These are phyloP conservation scores for Poecilia gillii DNA, from an alignment of 2,797 vertebrate genomes.

Conservation along the genomic window DNA sequence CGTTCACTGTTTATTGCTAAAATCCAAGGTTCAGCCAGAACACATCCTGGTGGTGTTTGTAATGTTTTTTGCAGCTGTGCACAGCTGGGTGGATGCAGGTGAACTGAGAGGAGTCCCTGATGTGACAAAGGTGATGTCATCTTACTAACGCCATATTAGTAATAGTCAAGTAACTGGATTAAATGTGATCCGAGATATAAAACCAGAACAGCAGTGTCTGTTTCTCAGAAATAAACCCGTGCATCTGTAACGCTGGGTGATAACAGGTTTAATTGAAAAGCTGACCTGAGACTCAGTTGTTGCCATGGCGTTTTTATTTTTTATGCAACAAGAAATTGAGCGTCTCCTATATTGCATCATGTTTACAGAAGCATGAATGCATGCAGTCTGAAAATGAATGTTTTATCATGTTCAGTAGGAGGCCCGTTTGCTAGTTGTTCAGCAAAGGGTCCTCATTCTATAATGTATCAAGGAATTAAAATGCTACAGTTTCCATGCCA, in stretches of 20 bases:
- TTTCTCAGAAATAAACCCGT: neutral
- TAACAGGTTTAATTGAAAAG: too few species aligned
- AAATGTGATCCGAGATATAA: neutral
- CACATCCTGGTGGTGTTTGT: conserved; percentile 11
- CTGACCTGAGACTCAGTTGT: neutral
- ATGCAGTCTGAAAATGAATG: too few species aligned
- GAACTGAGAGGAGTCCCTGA: neutral
- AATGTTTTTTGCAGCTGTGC: conserved; percentile 29
- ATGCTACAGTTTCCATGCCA: too few species aligned
- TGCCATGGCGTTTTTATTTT: neutral
- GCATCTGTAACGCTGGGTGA: neutral
- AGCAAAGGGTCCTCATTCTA: too few species aligned
- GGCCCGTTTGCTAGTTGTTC: too few species aligned
- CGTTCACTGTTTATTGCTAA: neutral
- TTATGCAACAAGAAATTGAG: too few species aligned
- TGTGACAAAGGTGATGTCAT: neutral
- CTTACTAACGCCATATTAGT: neutral
- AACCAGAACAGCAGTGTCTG: neutral
- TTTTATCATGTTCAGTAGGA: too few species aligned
- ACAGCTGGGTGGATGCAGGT: conserved; percentile 39
- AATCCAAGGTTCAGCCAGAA: neutral
- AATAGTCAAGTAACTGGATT: neutral
- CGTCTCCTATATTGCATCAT: too few species aligned
- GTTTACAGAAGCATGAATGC: too few species aligned
- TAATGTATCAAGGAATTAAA: too few species aligned